Conservation (phyloP, 2,797 vertebrate genomes). For the Aratinga solstitialis region DNA sequence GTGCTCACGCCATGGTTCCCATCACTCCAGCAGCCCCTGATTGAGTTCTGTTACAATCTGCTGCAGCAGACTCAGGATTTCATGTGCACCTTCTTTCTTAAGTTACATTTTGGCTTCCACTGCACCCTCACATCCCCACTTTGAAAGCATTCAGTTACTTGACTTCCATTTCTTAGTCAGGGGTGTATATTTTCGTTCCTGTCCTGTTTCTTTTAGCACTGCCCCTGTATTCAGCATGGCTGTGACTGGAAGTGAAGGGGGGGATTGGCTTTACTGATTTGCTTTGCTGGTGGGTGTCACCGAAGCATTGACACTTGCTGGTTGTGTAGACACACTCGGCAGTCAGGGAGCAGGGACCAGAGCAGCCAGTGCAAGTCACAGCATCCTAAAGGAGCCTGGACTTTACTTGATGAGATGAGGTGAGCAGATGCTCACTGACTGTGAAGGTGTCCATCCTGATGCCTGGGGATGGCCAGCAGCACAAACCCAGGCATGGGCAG, state of each 20-base stretch:
- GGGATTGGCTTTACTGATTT: neutral
- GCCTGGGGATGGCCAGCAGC: neutral
- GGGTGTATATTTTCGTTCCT: neutral
- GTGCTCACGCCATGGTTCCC: neutral
- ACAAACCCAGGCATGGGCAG: neutral
- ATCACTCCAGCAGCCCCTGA: fast-evolving
- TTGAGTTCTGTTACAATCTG: neutral
- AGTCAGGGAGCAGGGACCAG: neutral
- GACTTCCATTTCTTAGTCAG: too few relatives aligned
- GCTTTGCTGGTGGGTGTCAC: neutral
- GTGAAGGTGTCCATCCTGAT: fast-evolving
- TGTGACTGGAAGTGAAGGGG: neutral
- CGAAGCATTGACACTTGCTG: neutral
- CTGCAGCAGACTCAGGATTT: neutral
- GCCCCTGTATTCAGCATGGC: neutral
- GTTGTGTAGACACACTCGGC: neutral
- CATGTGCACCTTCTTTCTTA: neutral
- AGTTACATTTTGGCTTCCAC: neutral
- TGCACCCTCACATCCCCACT: neutral
- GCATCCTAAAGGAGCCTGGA: neutral
- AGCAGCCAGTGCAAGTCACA: neutral
- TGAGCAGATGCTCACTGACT: neutral
- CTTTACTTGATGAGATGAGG: neutral
- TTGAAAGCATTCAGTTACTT: neutral
- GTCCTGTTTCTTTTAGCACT: neutral